Conservation (phyloP, 2,797 vertebrate genomes). For the Geotria australis region DNA sequence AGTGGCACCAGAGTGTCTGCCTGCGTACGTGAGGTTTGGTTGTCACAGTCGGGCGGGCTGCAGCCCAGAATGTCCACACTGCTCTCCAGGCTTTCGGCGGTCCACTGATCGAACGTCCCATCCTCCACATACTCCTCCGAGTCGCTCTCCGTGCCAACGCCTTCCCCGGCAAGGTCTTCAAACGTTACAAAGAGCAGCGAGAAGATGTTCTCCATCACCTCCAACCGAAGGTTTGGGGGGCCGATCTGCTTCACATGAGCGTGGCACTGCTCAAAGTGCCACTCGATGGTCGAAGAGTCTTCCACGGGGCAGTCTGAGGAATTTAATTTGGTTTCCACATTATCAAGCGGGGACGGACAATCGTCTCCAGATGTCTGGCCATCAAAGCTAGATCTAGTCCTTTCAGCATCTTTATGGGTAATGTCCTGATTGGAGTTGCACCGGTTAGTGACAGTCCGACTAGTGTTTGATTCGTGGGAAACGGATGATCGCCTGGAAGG, state of each 20-base stretch:
- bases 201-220: conserved; percentile 89
- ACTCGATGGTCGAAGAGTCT: conserved; percentile 22
- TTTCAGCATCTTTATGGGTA: too few relatives aligned
- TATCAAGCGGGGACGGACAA: too few relatives aligned
- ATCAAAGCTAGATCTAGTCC: not conserved
- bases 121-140: conserved; percentile 6
- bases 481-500: too few relatives aligned
- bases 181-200: conserved; percentile 63
- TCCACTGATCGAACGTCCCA: conserved; percentile 1
- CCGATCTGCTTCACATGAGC: conserved; percentile 32
- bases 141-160: conserved; percentile 6
- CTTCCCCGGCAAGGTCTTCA: conserved; percentile 23
- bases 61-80: not conserved
- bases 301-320: conserved; percentile 12
- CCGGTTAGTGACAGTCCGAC: not conserved
- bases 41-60: not conserved
- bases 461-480: too few relatives aligned
- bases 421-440: not conserved
- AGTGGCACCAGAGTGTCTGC: not conserved
- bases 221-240: conserved; percentile 43
- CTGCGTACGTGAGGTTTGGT: not conserved
- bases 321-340: not conserved
- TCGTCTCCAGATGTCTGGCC: not conserved
- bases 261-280: conserved; percentile 49
- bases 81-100: conserved; percentile 2